phyloP scores from a whole-genome alignment of 1,140 invertebrate genomes.

The Coptotermes formosanus region DNA sequence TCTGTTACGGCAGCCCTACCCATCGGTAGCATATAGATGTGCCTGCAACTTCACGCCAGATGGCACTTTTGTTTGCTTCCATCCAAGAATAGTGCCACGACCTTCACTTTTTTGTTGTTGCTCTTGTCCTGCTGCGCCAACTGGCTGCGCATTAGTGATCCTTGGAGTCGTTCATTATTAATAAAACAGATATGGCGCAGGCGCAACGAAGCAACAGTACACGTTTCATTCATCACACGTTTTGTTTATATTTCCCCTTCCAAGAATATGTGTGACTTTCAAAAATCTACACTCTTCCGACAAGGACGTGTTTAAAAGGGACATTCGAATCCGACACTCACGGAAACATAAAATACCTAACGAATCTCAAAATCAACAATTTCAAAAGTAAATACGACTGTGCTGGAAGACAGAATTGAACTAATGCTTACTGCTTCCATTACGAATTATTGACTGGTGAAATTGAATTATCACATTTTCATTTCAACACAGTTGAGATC shows the following conservation, averaged over 20 bases:
- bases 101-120: background rate
- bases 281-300: background rate
- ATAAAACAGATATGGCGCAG: background rate
- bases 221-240: background rate
- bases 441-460: background rate
- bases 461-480: conserved; percentile 6
- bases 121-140: background rate
- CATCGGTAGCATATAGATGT: background rate
- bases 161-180: background rate
- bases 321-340: background rate
- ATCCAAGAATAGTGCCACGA: background rate
- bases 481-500: background rate
- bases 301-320: background rate
- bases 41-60: background rate
- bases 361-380: too few relatives aligned
- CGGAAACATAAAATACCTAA: too few relatives aligned
- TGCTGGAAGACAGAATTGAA: too few relatives aligned
- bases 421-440: background rate
- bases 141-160: background rate
- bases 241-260: background rate
- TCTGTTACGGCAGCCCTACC: background rate
- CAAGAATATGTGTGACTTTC: background rate
- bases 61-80: background rate
- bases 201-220: background rate
- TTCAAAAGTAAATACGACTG: too few relatives aligned